Base-by-base conservation (phyloP, 64 coral and sea anemone genomes). In the Trachythela sp. region DNA sequence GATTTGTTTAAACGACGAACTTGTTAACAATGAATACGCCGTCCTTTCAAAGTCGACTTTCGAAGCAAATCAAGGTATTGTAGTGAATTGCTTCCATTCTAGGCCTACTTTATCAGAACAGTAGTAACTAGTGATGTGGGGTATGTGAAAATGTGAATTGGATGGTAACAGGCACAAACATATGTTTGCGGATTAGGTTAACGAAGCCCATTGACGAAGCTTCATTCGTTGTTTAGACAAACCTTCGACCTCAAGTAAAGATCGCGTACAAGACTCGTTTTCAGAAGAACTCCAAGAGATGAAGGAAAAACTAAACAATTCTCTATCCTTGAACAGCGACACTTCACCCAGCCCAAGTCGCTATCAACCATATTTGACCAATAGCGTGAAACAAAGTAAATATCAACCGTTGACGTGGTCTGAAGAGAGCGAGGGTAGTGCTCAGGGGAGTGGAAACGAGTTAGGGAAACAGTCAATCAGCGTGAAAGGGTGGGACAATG, bases 1-100 rank as follows among this genome's bases (percentile, higher is more conserved):
- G 96, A 37, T 93, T 70, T 99, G 93, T 85, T 35, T 99, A 51
- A 99, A 99, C 92, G 96, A 99, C 91, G 96, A 99, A 76, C 60
- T 99, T 30, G 96, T 99, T 7, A 90, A 95, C 20, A 93, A 91
- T 13, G 90, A 86, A 17, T 99, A 90, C 67, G 96, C 96, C 68
- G 89, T 84, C 9, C 76, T 59, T 38, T 68, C 80, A 34, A 59
- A 91, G 34, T 45, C 83, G 85, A 71, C 15, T 88, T 64, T 24
- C 22, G 56, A 64, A 24, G 49, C 49, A 52, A 52, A 8, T 52
- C 13, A 52, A 52, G 49, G 49, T 52, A 52, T 15, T 1, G 13
- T 52, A 15, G 9, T 0, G 22, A 20, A 1, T 15, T 52, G n/a
- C n/a, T n/a, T n/a, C n/a, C n/a, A n/a, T n/a, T n/a, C n/a, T n/a